Evolutionary conservation across 2,888 invertebrate species (phyloP).

Genomic region (Trissolcus brochymenae): DNA sequence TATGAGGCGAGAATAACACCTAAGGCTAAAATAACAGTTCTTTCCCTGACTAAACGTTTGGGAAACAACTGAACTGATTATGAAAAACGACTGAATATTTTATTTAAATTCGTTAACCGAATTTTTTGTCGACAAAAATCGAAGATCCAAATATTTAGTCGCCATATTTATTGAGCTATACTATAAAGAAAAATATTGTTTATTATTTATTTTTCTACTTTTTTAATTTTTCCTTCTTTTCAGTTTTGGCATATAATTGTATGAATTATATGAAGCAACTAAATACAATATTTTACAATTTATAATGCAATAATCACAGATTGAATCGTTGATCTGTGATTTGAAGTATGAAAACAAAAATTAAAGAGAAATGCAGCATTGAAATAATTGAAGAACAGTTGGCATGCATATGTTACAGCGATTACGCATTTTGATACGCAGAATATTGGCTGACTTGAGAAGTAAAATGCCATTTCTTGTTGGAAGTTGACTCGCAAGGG

Average conservation of each 20-base stretch:
- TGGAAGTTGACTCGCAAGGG: conserved; percentile 4
- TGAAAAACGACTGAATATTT: too few relatives aligned
- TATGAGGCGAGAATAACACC: conserved; percentile 66
- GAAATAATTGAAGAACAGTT: conserved; percentile 42
- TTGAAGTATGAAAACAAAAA: conserved; percentile 13
- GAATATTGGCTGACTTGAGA: conserved; percentile 25
- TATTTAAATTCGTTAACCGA: too few relatives aligned
- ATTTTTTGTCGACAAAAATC: too few relatives aligned
- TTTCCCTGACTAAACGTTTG: conserved; percentile 47
- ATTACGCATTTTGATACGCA: conserved; percentile 26
- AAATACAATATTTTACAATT: conserved; percentile 20
- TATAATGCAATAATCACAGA: conserved; percentile 34
- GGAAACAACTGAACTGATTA: too few relatives aligned
- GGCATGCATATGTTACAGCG: conserved; percentile 18
- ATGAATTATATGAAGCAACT: too few relatives aligned
- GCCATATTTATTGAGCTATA: too few relatives aligned
- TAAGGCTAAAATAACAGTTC: conserved; percentile 61
- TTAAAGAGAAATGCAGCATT: conserved; percentile 25
- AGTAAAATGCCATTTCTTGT: conserved; percentile 22
- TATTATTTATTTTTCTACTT: too few relatives aligned
- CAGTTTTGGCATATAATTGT: too few relatives aligned
- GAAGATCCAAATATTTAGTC: too few relatives aligned
- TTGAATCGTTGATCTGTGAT: conserved; percentile 32
- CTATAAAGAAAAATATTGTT: too few relatives aligned
- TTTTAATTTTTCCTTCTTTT: too few relatives aligned